Percentiles rank a stretch among this genome's conserved stretches.
Evolutionary conservation across 2,888 invertebrate genomes (phyloP).

Genomic region (Iphiclides podalirius): DNA sequence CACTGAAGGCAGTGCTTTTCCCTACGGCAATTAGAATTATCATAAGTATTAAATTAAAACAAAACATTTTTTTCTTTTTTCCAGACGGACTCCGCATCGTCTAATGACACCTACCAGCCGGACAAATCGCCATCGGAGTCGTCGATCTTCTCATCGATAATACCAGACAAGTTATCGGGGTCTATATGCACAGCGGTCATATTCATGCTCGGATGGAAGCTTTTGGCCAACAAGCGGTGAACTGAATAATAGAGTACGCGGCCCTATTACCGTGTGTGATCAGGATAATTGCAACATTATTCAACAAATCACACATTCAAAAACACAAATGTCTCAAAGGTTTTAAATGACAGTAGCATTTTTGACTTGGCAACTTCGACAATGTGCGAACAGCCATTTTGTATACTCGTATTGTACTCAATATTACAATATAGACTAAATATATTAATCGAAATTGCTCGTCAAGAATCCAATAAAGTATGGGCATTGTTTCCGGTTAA

Average conservation of each 20-base stretch:
- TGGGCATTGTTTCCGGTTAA: no score
- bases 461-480: neutral
- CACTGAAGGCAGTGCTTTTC: no score
- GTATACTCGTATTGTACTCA: constrained; percentile 13
- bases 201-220: constrained; percentile 82
- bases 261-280: constrained; percentile 24
- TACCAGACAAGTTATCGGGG: constrained; percentile 77
- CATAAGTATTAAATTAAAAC: no score
- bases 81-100: constrained; percentile 57
- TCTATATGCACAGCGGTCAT: constrained; percentile 82
- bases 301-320: constrained; percentile 23
- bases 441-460: constrained; percentile 22
- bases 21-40: no score
- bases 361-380: constrained; percentile 2
- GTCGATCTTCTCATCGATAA: constrained; percentile 78
- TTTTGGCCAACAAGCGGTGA: constrained; percentile 80
- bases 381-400: constrained; percentile 7
- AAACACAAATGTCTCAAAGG: constrained; percentile 5
- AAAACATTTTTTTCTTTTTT: constrained; percentile 35
- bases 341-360: constrained; percentile 13
- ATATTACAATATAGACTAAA: constrained; percentile 21
- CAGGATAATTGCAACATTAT: constrained; percentile 28
- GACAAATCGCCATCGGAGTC: constrained; percentile 50
- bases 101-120: constrained; percentile 32
- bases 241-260: constrained; percentile 27